Conservation (phyloP, 2,113 vertebrate species). For the Scomber japonicus region DNA sequence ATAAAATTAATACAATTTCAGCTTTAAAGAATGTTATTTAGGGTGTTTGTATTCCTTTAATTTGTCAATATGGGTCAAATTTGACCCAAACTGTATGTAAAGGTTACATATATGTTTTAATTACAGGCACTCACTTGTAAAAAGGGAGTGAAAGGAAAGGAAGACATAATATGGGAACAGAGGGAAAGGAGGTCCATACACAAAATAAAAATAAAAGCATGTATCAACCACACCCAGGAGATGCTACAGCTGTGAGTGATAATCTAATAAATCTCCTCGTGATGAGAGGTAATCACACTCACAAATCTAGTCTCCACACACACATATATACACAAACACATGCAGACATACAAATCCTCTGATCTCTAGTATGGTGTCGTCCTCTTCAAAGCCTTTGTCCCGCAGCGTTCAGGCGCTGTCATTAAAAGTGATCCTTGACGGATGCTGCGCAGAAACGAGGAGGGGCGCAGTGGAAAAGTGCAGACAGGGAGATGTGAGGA, state of each 20-base stretch:
- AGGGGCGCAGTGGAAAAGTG: slow-evolving; percentile 1
- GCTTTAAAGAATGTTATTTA: too few species aligned
- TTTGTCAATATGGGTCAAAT: too few species aligned
- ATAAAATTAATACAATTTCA: too few species aligned
- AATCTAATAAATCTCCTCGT: slow-evolving; percentile 8
- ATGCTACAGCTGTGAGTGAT: neutral
- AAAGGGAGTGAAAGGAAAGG: neutral
- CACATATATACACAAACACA: neutral
- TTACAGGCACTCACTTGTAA: neutral
- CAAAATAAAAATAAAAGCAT: neutral
- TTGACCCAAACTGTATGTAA: too few species aligned
- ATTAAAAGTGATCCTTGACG: slow-evolving; percentile 56
- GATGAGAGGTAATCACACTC: neutral
- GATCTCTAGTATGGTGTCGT: neutral
- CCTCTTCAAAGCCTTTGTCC: slow-evolving; percentile 45
- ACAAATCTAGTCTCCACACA: neutral
- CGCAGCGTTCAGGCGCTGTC: slow-evolving; percentile 35
- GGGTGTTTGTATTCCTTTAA: too few species aligned
- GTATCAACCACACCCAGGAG: slow-evolving; percentile 12
- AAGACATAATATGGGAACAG: neutral
- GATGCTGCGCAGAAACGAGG: slow-evolving; percentile 22
- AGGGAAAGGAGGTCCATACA: neutral
- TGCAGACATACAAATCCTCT: slow-evolving; percentile 11
- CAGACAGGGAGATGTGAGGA: neutral
- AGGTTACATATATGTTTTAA: neutral